Conservation (phyloP, 2,797 vertebrate species). For the Enoplosus armatus region DNA sequence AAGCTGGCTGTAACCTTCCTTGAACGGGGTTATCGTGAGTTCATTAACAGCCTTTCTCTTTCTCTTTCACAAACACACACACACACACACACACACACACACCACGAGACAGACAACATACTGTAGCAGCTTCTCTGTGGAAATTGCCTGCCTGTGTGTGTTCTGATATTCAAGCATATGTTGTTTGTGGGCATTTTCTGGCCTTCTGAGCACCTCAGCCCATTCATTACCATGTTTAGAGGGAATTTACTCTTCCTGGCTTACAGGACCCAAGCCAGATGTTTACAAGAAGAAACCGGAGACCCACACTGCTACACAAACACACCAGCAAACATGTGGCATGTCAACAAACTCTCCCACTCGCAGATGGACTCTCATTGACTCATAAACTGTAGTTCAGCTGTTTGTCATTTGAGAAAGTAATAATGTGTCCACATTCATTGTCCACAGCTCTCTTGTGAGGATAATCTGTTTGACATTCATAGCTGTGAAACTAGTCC, state of each 20-base stretch:
- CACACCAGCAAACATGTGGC: slow-evolving; percentile 50
- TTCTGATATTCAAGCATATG: slow-evolving; percentile 10
- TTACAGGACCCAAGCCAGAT: slow-evolving; percentile 41
- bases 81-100: slow-evolving; percentile 23
- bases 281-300: slow-evolving; percentile 44
- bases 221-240: slow-evolving; percentile 46
- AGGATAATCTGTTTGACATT: not conserved
- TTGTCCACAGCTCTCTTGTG: not conserved
- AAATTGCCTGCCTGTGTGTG: not conserved
- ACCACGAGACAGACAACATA: not conserved
- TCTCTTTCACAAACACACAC: slow-evolving; percentile 13
- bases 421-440: not conserved
- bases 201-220: slow-evolving; percentile 14
- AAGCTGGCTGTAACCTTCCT: slow-evolving; percentile 31
- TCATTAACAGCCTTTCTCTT: slow-evolving; percentile 42
- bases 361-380: slow-evolving; percentile 22
- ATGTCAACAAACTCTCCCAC: slow-evolving; percentile 44
- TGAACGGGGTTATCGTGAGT: slow-evolving; percentile 33
- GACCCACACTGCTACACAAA: slow-evolving; percentile 29
- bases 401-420: slow-evolving; percentile 32
- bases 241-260: slow-evolving; percentile 14
- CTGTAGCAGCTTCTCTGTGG: not conserved
- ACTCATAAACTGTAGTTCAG: slow-evolving; percentile 25
- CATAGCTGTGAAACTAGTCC: not conserved
- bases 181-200: slow-evolving; percentile 35